Base-by-base conservation (phyloP, 2,888 invertebrate species). In the Xylophagus ater region DNA sequence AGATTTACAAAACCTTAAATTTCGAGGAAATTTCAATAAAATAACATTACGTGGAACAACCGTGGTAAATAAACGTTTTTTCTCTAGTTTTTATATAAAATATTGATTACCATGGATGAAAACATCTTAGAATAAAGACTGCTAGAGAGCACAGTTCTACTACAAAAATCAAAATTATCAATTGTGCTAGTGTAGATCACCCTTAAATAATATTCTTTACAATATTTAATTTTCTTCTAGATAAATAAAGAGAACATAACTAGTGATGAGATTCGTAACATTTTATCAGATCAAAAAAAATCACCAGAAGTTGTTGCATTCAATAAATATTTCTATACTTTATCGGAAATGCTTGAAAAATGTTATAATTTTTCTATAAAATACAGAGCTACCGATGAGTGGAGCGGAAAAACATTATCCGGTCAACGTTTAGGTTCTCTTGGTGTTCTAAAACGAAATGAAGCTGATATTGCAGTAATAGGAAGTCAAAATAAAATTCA, bases 381-480 rank as follows among this genome's bases (percentile, higher is more conserved):
- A 14, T 63, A 56, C 48, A 57, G 62, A 4, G 57, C 60, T 37
- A 50, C 59, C 2, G 50, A 60, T 3, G 60, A 58, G n/a, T 63
- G 62, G 62, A 56, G 59, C 13, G 61, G 62, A 8, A 50, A 57
- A 19, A 46, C 28, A 13, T 17, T 13, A 5, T 50, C 56, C 4
- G 51, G 51, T 13, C 62, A 52, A 48, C 58, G 62, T 0, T 43
- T 63, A 13, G 62, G 62, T 0, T 44, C 59, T 7, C 37, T 63
- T 13, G 62, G 62, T 2, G 53, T 60, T 17, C 37, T 62, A 14
- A 49, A 46, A 43, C 51, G 62, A 7, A 58, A 60, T 41, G 62
- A 63, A 42, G 61, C 55, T 3, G 62, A 63, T 42, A 52, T 63
- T 45, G 59, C 55, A 2, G 58, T 59, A 3, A 54, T 62, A 3